Percentiles rank a stretch among this genome's conserved stretches.
These are phyloP conservation scores for Peucedramus taeniatus DNA, from an alignment of 2,113 vertebrate species.

Conservation along the genomic window DNA sequence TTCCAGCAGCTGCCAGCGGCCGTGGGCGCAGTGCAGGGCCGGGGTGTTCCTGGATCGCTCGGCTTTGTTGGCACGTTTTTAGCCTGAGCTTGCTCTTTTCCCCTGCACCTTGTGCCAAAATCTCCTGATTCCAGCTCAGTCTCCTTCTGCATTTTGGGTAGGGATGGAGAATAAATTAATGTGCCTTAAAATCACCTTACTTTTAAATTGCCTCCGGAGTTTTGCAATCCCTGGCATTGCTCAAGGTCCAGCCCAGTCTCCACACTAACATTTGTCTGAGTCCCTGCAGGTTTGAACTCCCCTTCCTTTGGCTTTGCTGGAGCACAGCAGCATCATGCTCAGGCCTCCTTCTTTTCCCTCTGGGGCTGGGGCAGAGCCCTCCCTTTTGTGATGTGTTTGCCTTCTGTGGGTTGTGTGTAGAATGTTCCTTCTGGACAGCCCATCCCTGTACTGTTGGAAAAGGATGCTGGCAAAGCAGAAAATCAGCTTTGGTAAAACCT, in stretches of 20 bases:
- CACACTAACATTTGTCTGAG: rapidly evolving
- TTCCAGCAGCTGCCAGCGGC: neutral
- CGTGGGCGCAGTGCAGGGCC: neutral
- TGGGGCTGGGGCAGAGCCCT: neutral
- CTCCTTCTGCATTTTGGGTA: rapidly evolving
- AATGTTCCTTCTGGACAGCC: neutral
- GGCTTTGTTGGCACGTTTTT: neutral
- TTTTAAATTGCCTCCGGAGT: neutral
- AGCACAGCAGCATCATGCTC: rapidly evolving
- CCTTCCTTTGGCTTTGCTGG: neutral
- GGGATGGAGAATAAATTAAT: neutral
- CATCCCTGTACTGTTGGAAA: neutral
- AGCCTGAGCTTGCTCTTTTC: neutral
- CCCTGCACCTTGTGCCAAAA: neutral
- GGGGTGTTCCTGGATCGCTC: too few species aligned
- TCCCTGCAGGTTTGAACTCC: neutral
- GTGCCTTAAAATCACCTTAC: neutral
- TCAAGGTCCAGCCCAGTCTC: neutral
- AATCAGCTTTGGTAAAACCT: neutral
- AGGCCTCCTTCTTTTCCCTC: neutral
- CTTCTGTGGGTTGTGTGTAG: rapidly evolving
- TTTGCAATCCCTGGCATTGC: neutral
- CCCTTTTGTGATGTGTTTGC: neutral
- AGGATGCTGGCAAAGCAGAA: neutral
- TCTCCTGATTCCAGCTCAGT: rapidly evolving